phyloP scores from a whole-genome alignment of 2,113 vertebrate genomes.

The Acanthisitta chloris region DNA sequence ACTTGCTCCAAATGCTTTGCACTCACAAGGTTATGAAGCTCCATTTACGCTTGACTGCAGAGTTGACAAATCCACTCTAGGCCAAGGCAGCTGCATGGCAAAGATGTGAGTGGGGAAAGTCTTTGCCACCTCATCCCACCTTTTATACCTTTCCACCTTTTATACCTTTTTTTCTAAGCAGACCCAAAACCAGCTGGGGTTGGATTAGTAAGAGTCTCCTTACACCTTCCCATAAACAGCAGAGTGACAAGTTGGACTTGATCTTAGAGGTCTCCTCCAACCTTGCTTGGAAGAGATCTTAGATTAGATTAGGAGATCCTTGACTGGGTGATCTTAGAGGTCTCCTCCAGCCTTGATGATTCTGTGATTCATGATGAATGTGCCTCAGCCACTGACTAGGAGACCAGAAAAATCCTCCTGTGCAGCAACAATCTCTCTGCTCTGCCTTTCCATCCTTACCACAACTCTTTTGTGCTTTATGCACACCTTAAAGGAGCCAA shows the following conservation, averaged over 20 bases:
- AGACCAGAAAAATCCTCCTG: background rate
- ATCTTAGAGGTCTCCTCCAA: too few species aligned
- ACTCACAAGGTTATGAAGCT: background rate
- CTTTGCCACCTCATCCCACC: background rate
- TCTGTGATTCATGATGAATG: too few species aligned
- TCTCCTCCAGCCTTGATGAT: too few species aligned
- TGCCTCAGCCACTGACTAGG: background rate
- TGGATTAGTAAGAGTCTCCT: background rate
- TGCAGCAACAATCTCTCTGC: background rate
- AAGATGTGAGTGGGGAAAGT: background rate
- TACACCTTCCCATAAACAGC: background rate
- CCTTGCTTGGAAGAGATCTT: too few species aligned
- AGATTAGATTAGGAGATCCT: too few species aligned
- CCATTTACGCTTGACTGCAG: background rate
- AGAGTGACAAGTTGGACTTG: too few species aligned
- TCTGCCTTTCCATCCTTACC: background rate
- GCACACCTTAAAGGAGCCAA: accelerated
- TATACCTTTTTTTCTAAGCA: background rate
- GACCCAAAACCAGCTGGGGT: background rate
- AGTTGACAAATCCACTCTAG: background rate
- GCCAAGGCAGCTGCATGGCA: background rate
- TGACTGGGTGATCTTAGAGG: too few species aligned
- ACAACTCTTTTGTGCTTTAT: background rate
- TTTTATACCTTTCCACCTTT: background rate
- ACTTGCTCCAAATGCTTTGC: slow-evolving; percentile 13